Base-by-base conservation (phyloP, 1,140 invertebrate genomes). In the Leptinotarsa undecemlineata region DNA sequence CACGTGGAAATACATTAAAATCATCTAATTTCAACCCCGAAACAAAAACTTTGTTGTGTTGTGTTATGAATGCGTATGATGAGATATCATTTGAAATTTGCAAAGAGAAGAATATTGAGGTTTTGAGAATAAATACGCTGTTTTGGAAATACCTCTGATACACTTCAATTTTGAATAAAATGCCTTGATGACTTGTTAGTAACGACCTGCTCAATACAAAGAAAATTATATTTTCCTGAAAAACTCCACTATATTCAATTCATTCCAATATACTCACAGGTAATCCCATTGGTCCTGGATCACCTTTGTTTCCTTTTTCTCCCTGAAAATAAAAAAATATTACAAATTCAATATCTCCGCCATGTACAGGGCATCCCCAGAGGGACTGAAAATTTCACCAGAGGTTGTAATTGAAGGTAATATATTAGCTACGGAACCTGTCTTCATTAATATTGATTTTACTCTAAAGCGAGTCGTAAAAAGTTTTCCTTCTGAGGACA, bases 261-360 rank as follows among this genome's bases (percentile, higher is more conserved):
- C 0, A 64, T 20, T 23, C 20, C 67, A 60, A 17, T 61, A 11
- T 74, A 93, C 93, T 92, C 91, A 97, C 96, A 80, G 96, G 96
- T 84, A 98, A 88, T 84, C 96, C 96, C 94, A 98, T 97, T 68
- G 95, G 95, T 81, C 96, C 96, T 68, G 93, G 91, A 87, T 96
- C 94, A 71, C 96, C 96, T 87, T 94, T 96, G 67, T 90, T 88
- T 70, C 96, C 96, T 87, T 95, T 95, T 78, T 94, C 92, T 78
- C 96, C 96, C 95, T 98, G 85, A 61, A 90, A 89, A 72, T 79
- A 69, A 77, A 70, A 42, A 69, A 15, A 64, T n/a, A 57, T 57
- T 3, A n/a, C 51, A 19, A 57, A 57, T 19, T 17, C 4, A 57
- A 57, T 57, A 13, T 17, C 51, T 19, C 17, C 5, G 0, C 14